A percentile compares a stretch with the other conserved stretches of the same genome.
Evolutionary conservation across 2,113 vertebrate genomes (phyloP).

Genomic region (Cyanistes caeruleus): DNA sequence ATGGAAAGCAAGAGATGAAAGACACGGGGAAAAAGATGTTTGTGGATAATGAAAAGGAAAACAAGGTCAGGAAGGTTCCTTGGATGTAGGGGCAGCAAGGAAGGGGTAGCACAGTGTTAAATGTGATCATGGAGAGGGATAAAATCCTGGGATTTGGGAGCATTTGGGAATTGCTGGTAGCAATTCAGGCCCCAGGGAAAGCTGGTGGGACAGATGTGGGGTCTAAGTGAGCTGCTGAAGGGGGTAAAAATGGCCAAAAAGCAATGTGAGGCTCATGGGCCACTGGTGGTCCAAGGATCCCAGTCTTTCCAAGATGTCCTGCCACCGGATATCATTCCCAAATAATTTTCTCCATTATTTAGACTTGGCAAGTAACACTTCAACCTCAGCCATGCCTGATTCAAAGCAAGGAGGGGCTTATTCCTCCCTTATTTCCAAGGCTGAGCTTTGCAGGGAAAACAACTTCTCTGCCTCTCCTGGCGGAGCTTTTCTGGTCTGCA

Average conservation of each 20-base stretch:
- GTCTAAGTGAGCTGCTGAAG: fast-evolving
- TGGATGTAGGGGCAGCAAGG: not conserved
- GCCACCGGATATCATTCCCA: not conserved
- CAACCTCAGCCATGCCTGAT: not conserved
- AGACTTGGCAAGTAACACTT: not conserved
- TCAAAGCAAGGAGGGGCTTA: not conserved
- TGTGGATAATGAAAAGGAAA: not conserved
- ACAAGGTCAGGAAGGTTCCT: not conserved
- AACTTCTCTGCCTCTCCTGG: not conserved
- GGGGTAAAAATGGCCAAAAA: not conserved
- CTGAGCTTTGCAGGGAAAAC: not conserved
- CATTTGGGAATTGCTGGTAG: not conserved
- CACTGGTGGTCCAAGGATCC: not conserved
- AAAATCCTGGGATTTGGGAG: not conserved
- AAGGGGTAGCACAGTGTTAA: fast-evolving
- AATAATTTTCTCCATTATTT: not conserved
- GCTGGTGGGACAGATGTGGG: not conserved
- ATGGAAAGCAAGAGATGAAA: not conserved
- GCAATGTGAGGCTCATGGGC: not conserved
- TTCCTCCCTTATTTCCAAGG: not conserved
- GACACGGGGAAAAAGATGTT: not conserved
- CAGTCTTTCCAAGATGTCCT: fast-evolving
- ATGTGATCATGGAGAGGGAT: not conserved
- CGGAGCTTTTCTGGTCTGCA: not conserved
- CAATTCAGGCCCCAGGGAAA: not conserved